Percentiles rank a stretch among this genome's conserved stretches.
phyloP scores from a whole-genome alignment of 1,140 invertebrate species.

The Subanguina moxae region DNA sequence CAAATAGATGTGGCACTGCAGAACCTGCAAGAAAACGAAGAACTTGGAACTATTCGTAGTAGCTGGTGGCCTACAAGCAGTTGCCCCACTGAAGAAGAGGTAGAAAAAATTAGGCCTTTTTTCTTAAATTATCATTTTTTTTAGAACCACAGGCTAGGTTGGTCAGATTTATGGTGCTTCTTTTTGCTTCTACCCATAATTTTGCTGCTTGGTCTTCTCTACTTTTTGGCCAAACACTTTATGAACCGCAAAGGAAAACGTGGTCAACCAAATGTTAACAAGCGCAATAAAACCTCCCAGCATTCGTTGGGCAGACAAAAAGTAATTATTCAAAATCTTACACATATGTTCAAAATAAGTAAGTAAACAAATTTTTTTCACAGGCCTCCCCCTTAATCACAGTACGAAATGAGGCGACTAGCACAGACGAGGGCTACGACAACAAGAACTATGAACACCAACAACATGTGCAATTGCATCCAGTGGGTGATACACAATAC shows the following conservation, averaged over 20 bases:
- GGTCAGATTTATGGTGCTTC: neutral
- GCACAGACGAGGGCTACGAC: conserved; percentile 2
- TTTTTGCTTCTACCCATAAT: neutral
- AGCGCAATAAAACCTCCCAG: neutral
- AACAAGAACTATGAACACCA: conserved; percentile 4
- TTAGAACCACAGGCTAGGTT: neutral
- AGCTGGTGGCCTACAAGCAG: conserved; percentile 1
- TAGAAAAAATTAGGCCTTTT: neutral
- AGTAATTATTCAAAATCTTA: neutral
- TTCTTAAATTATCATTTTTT: neutral
- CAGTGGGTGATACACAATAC: too few relatives aligned
- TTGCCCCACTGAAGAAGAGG: neutral
- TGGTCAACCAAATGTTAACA: neutral
- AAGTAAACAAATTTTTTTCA: neutral
- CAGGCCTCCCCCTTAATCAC: neutral
- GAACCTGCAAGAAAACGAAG: neutral
- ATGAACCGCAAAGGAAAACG: neutral
- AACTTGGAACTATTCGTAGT: neutral
- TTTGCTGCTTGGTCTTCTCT: conserved; percentile 2
- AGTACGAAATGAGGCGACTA: neutral
- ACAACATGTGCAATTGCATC: too few relatives aligned
- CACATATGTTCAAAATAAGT: neutral
- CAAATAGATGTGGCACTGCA: neutral
- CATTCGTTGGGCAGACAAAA: neutral
- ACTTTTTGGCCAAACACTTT: conserved; percentile 3